phyloP scores from a whole-genome alignment of 2,797 vertebrate genomes.

The Hephaestus fuliginosus region DNA sequence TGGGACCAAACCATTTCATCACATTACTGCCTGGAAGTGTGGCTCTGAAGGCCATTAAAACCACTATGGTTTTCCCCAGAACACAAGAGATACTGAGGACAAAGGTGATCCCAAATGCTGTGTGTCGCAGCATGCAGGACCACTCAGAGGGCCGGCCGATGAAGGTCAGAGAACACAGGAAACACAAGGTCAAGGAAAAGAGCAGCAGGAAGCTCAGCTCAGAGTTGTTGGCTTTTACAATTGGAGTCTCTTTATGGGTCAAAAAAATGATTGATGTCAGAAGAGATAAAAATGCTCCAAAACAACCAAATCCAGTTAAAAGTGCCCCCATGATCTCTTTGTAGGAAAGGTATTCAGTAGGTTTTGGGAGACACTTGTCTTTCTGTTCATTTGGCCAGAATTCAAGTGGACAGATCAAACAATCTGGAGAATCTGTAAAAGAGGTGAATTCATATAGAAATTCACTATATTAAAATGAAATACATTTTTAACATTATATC shows the following conservation, averaged over 20 bases:
- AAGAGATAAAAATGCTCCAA: conserved; percentile 74
- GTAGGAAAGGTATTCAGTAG: conserved; percentile 80
- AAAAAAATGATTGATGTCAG: conserved; percentile 66
- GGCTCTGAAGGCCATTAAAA: conserved; percentile 80
- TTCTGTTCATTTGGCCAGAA: conserved; percentile 78
- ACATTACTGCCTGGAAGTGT: conserved; percentile 69
- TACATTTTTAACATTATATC: not conserved
- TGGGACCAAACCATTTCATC: conserved; percentile 77
- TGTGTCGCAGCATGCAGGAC: conserved; percentile 81
- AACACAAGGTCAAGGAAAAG: conserved; percentile 77
- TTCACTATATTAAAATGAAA: not conserved
- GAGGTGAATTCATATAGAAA: not conserved
- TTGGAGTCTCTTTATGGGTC: conserved; percentile 73
- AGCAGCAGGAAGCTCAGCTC: conserved; percentile 80
- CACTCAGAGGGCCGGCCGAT: conserved; percentile 75
- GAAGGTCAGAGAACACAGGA: conserved; percentile 78
- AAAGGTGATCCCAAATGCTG: conserved; percentile 78
- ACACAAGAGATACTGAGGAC: conserved; percentile 81
- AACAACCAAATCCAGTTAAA: conserved; percentile 69
- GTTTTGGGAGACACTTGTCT: conserved; percentile 74
- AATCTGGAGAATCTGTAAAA: conserved; percentile 76
- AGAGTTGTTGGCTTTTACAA: conserved; percentile 78
- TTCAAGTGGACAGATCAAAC: conserved; percentile 71
- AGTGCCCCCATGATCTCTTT: conserved; percentile 78
- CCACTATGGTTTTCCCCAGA: conserved; percentile 79